Conservation (phyloP, 2,888 invertebrate species). For the Trichogramma dendrolimi region DNA sequence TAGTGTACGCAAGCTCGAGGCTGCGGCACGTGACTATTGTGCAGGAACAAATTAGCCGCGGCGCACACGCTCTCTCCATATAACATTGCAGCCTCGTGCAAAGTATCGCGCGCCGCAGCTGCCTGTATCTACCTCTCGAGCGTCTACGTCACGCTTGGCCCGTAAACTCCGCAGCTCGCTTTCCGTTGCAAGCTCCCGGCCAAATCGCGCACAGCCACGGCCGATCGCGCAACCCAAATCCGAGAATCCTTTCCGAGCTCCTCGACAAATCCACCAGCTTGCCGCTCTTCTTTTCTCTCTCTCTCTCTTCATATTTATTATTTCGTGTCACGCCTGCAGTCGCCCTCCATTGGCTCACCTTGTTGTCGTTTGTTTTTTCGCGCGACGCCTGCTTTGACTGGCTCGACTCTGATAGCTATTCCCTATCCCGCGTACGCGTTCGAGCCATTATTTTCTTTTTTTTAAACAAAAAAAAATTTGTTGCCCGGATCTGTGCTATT, state of each 20-base stretch:
- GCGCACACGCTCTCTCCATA: slow-evolving; percentile 10
- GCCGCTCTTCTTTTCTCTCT: slow-evolving; percentile 3
- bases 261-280: background rate
- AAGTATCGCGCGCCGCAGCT: slow-evolving; percentile 5
- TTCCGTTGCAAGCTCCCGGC: slow-evolving; percentile 11
- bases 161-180: slow-evolving; percentile 37
- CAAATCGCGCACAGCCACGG: slow-evolving; percentile 23
- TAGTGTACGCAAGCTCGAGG: too few species aligned
- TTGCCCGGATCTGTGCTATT: too few species aligned
- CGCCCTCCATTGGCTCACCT: too few species aligned
- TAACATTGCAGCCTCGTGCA: slow-evolving; percentile 22
- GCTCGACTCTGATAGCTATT: too few species aligned
- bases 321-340: too few species aligned
- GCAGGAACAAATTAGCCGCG: slow-evolving; percentile 25
- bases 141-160: slow-evolving; percentile 38
- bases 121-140: slow-evolving; percentile 21
- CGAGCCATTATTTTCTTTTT: too few species aligned
- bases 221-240: too few species aligned
- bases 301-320: background rate
- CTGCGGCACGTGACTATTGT: too few species aligned
- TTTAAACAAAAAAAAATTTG: too few species aligned
- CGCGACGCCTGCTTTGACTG: too few species aligned
- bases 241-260: background rate
- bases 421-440: too few species aligned
- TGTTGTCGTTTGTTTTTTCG: too few species aligned